These are phyloP conservation scores for Micrasema longulum DNA, from an alignment of 1,140 invertebrate genomes.

Conservation along the genomic window DNA sequence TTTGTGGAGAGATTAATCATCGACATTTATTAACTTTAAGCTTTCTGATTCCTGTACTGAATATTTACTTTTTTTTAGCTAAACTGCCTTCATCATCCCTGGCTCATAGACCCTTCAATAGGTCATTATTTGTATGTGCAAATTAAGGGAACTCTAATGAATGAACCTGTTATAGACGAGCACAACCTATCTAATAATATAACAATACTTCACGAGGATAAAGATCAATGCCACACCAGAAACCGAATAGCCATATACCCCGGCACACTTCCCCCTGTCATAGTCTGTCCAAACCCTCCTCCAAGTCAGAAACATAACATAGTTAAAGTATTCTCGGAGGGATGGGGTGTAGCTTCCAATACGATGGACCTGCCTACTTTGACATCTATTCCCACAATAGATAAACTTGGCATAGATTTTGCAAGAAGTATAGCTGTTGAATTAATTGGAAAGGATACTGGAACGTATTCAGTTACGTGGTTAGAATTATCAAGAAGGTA, in stretches of 20 bases:
- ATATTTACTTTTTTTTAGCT: constrained; percentile 68
- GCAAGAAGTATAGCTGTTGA: constrained; percentile 80
- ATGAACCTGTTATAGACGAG: constrained; percentile 66
- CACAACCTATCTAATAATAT: constrained; percentile 65
- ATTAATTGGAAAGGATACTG: constrained; percentile 79
- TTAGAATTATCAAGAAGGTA: constrained; percentile 78
- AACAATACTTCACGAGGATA: constrained; percentile 65
- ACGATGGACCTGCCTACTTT: constrained; percentile 63
- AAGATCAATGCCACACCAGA: constrained; percentile 73
- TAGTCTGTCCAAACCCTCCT: constrained; percentile 78
- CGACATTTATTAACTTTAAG: no score
- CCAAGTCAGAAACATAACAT: constrained; percentile 69
- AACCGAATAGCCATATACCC: constrained; percentile 81
- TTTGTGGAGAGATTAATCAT: no score
- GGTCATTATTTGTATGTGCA: constrained; percentile 79
- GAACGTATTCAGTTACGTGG: constrained; percentile 83
- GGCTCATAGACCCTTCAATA: constrained; percentile 82
- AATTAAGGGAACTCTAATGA: constrained; percentile 73
- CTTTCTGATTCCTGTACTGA: no score
- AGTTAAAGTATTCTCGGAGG: constrained; percentile 86
- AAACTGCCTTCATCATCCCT: constrained; percentile 81
- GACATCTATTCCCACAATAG: constrained; percentile 68
- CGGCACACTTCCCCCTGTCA: constrained; percentile 72
- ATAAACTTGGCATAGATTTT: constrained; percentile 71
- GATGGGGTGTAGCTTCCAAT: constrained; percentile 70